Percentiles rank a stretch among this genome's conserved stretches.
phyloP scores from a whole-genome alignment of 2,113 vertebrate genomes.

The Dolichallabes microphthalmus region DNA sequence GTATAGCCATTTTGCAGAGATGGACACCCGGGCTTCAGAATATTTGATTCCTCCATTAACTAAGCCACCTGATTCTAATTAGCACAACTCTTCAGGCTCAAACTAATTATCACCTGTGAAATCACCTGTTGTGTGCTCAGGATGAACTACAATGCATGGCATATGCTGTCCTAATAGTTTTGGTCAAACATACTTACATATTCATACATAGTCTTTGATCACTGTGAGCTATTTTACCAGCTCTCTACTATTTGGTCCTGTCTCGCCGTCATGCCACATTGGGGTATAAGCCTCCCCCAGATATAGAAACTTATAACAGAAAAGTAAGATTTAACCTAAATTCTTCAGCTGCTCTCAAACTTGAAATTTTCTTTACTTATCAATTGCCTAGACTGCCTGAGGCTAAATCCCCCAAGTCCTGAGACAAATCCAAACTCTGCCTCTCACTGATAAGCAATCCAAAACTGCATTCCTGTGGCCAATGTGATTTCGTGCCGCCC shows the following conservation, averaged over 20 bases:
- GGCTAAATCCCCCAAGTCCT: conserved; percentile 20
- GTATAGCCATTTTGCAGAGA: too few species aligned
- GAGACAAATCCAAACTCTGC: conserved; percentile 52
- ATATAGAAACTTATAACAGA: neutral
- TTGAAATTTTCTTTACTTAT: conserved; percentile 21
- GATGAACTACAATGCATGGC: too few species aligned
- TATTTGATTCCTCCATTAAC: too few species aligned
- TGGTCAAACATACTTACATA: too few species aligned
- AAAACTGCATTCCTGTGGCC: conserved; percentile 33
- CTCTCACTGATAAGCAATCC: conserved; percentile 46
- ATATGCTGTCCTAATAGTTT: too few species aligned
- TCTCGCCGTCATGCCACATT: neutral
- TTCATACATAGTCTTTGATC: neutral
- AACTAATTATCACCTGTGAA: too few species aligned
- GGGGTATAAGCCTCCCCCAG: neutral
- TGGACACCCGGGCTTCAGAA: too few species aligned
- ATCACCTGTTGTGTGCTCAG: too few species aligned
- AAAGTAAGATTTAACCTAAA: conserved; percentile 18
- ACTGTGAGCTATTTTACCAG: neutral
- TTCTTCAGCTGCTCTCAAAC: conserved; percentile 16
- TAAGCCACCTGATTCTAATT: too few species aligned
- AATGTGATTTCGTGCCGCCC: conserved; percentile 44
- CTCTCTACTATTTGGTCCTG: neutral
- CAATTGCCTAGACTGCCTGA: conserved; percentile 30
- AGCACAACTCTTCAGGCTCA: too few species aligned